Conservation (phyloP, 2,888 invertebrate species). For the Chrysodeixis includens region DNA sequence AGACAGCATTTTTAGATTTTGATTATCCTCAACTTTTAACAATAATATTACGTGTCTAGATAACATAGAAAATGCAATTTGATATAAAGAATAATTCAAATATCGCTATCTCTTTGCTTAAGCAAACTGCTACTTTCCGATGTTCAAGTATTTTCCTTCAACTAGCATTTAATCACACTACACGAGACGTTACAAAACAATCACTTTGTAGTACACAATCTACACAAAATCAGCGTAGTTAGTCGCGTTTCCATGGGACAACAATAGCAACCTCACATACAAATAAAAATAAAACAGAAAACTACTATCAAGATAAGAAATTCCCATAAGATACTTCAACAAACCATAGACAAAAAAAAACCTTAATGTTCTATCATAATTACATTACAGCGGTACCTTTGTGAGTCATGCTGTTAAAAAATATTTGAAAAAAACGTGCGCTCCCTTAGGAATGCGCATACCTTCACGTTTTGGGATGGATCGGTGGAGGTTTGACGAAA, state of each 20-base stretch:
- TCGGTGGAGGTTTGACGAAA: slow-evolving; percentile 44
- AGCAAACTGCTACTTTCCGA: too few species aligned
- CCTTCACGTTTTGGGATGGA: slow-evolving; percentile 74
- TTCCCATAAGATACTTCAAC: slow-evolving; percentile 7
- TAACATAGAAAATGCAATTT: too few species aligned
- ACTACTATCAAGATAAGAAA: background rate
- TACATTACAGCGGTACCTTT: slow-evolving; percentile 76
- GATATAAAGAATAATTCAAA: too few species aligned
- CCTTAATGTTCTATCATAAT: slow-evolving; percentile 72
- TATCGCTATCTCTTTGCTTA: too few species aligned
- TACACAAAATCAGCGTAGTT: background rate
- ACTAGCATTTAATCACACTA: background rate
- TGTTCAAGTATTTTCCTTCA: too few species aligned
- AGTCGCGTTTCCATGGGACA: background rate
- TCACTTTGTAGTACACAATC: background rate
- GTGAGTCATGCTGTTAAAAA: slow-evolving; percentile 72
- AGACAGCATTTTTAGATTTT: too few species aligned
- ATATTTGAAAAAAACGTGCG: slow-evolving; percentile 54
- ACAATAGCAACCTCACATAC: background rate
- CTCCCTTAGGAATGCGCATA: slow-evolving; percentile 77
- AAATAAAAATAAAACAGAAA: background rate
- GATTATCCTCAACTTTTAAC: too few species aligned
- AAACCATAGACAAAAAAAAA: slow-evolving; percentile 42
- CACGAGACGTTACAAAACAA: background rate
- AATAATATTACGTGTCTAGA: too few species aligned